These are phyloP conservation scores for Zenarchopterus dispar DNA, from an alignment of 2,797 vertebrate species.

Conservation along the genomic window DNA sequence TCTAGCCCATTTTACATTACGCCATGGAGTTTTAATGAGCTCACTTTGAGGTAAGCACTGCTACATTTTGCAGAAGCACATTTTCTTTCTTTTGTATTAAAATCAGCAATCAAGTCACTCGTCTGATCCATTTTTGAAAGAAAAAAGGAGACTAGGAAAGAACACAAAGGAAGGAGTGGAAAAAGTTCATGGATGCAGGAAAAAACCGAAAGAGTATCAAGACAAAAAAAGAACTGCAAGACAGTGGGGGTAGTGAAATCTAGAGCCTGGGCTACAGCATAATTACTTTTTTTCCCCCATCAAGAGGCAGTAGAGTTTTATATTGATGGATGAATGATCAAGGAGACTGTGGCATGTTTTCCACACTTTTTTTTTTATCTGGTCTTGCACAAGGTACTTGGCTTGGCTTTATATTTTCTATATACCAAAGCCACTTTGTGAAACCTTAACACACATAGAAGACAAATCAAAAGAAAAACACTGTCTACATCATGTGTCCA, in stretches of 20 bases:
- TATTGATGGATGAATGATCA: no score
- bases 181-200: slow-evolving; percentile 12
- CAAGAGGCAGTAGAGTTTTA: no score
- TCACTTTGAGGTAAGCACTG: slow-evolving; percentile 2
- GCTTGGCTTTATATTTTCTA: no score
- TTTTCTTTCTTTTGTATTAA: slow-evolving; percentile 15
- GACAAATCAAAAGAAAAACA: no score
- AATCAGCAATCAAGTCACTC: slow-evolving; percentile 13
- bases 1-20: slow-evolving; percentile 32
- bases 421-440: no score
- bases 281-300: slow-evolving; percentile 39
- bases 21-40: slow-evolving; percentile 31
- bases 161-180: not conserved
- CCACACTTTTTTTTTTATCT: no score
- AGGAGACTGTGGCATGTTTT: no score
- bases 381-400: no score
- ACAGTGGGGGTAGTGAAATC: slow-evolving; percentile 33
- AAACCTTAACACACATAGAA: no score
- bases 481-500: no score
- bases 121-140: slow-evolving; percentile 22
- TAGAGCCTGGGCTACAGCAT: slow-evolving; percentile 21
- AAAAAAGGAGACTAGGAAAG: slow-evolving; percentile 5
- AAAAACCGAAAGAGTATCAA: slow-evolving; percentile 32
- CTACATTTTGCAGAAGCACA: slow-evolving; percentile 18
- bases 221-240: slow-evolving; percentile 44